Evolutionary conservation across 2,113 vertebrate species (phyloP).

Genomic region (Peromyscus polionotus): DNA sequence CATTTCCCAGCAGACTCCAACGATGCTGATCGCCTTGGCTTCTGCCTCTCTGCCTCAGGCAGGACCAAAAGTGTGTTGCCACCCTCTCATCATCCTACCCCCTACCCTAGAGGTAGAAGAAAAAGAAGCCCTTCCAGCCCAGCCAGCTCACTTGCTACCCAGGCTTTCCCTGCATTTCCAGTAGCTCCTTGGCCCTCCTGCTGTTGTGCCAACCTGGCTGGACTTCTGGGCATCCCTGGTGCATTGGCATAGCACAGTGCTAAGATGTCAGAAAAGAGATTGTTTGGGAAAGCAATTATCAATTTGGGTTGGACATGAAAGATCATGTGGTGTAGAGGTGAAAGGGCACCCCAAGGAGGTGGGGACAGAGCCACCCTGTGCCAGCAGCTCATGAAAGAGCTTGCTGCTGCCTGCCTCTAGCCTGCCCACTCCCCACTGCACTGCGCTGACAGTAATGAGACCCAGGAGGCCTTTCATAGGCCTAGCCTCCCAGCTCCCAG

Average conservation of each 20-base stretch:
- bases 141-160: background rate
- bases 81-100: background rate
- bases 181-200: background rate
- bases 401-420: background rate
- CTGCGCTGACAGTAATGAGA: background rate
- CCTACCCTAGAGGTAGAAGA: background rate
- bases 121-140: background rate
- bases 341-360: background rate
- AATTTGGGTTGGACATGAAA: background rate
- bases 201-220: background rate
- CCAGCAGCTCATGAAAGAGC: background rate
- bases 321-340: background rate
- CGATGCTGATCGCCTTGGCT: conserved; percentile 37
- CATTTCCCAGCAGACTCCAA: conserved; percentile 68
- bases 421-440: background rate
- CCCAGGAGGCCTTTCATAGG: conserved; percentile 45
- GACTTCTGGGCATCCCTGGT: conserved; percentile 43
- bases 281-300: background rate
- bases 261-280: background rate
- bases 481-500: background rate
- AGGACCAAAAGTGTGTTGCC: conserved; percentile 14
- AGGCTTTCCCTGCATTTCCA: background rate
- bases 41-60: conserved; percentile 43
- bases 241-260: background rate
- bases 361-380: background rate